Evolutionary conservation across 2,888 invertebrate species (phyloP).

Genomic region (Hirudinaria manillensis): DNA sequence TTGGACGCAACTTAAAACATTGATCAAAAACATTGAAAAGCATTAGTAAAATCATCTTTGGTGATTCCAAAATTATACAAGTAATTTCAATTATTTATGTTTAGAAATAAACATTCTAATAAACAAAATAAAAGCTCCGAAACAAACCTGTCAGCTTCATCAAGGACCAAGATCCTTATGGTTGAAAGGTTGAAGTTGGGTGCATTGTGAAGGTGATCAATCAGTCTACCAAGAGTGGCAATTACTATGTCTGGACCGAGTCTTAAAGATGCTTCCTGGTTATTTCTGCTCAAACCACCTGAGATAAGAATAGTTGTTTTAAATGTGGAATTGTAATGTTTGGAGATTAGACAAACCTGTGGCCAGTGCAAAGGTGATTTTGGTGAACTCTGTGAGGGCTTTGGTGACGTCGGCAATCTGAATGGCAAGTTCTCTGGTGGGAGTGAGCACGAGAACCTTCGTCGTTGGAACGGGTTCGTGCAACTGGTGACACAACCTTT

Average conservation of each 20-base stretch:
- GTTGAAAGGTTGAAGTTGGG: constrained; percentile 79
- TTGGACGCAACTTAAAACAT: background rate
- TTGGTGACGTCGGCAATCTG: constrained; percentile 75
- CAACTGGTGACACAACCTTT: constrained; percentile 75
- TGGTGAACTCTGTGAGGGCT: constrained; percentile 73
- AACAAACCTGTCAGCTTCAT: constrained; percentile 67
- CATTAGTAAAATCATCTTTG: no score
- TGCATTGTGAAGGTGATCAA: constrained; percentile 92
- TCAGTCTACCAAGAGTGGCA: constrained; percentile 91
- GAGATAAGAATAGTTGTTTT: constrained; percentile 16
- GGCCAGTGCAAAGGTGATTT: constrained; percentile 52
- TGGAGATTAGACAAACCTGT: constrained; percentile 44
- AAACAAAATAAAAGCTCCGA: background rate
- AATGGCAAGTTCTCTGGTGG: constrained; percentile 92
- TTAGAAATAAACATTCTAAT: background rate
- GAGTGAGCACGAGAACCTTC: constrained; percentile 84
- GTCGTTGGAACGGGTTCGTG: constrained; percentile 66
- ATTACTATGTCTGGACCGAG: constrained; percentile 92
- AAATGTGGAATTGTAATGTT: no score
- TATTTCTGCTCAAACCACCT: constrained; percentile 58
- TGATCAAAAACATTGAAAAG: background rate
- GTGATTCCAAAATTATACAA: no score
- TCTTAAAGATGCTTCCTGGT: constrained; percentile 61
- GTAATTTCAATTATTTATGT: no score
- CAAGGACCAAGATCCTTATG: constrained; percentile 75